These are phyloP conservation scores for Sparidentex hasta DNA, from an alignment of 2,797 vertebrate genomes.

Conservation along the genomic window DNA sequence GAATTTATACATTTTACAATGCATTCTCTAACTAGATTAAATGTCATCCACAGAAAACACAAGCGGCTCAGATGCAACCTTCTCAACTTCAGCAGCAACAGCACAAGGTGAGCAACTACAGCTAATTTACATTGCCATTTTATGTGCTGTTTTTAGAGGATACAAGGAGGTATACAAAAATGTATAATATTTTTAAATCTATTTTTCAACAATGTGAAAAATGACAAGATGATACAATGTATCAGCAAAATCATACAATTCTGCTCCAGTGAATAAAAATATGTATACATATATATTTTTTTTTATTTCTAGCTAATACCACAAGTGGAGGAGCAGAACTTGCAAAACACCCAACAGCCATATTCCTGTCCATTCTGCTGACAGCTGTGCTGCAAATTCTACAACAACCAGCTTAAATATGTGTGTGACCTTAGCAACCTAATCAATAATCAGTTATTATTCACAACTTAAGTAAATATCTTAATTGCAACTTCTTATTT, in stretches of 20 bases:
- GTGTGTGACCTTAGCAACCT: not conserved
- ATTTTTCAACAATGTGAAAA: not conserved
- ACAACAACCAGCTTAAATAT: slow-evolving; percentile 18
- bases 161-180: too few relatives aligned
- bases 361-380: slow-evolving; percentile 47
- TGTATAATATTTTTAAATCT: not conserved
- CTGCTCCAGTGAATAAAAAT: not conserved
- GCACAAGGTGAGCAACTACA: too few relatives aligned
- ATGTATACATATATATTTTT: not conserved
- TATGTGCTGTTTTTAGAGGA: too few relatives aligned
- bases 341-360: not conserved
- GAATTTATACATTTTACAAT: not conserved
- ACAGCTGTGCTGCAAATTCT: slow-evolving; percentile 39
- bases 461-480: not conserved
- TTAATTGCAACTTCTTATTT: too few relatives aligned
- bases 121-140: too few relatives aligned
- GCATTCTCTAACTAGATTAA: not conserved
- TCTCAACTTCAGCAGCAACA: too few relatives aligned
- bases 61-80: too few relatives aligned
- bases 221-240: not conserved
- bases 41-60: slow-evolving; percentile 16
- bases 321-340: not conserved
- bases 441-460: slow-evolving; percentile 16
- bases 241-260: not conserved
- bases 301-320: slow-evolving; percentile 9